phyloP scores from a whole-genome alignment of 1,140 invertebrate species.

The Drosophila punjabiensis region DNA sequence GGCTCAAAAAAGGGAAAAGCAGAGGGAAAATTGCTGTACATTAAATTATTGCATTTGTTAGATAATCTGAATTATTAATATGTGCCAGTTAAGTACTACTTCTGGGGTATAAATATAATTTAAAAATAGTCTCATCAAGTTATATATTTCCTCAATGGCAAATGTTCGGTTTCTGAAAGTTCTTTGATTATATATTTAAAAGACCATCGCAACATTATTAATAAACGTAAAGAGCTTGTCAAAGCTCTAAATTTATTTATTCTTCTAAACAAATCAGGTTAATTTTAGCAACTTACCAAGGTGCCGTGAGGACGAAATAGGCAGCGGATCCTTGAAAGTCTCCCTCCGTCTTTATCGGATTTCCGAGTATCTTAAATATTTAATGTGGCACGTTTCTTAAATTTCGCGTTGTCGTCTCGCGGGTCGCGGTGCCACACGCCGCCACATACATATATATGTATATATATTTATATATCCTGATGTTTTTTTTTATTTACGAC shows the following conservation, averaged over 20 bases:
- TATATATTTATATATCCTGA: constrained; percentile 44
- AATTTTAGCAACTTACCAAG: constrained; percentile 32
- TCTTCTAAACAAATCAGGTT: constrained; percentile 11
- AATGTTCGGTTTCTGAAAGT: not conserved
- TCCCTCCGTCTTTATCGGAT: constrained; percentile 1
- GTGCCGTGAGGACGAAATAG: not conserved
- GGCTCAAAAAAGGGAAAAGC: not conserved
- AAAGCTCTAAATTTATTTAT: not conserved
- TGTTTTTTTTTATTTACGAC: constrained; percentile 75
- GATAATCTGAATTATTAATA: not conserved
- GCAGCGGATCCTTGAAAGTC: not conserved
- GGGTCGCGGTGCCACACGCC: constrained; percentile 28
- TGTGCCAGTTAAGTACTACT: not conserved
- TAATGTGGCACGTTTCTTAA: constrained; percentile 63
- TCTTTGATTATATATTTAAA: not conserved
- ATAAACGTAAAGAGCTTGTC: not conserved
- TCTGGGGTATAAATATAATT: not conserved
- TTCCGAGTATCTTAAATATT: constrained; percentile 55
- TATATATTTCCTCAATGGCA: not conserved
- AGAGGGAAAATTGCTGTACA: not conserved
- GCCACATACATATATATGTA: constrained; percentile 27
- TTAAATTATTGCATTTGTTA: not conserved
- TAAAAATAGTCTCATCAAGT: too few species aligned
- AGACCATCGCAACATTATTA: too few species aligned
- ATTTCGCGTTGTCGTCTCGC: constrained; percentile 42